phyloP scores from a whole-genome alignment of 2,888 invertebrate species.

The Orthonevra nobilis region DNA sequence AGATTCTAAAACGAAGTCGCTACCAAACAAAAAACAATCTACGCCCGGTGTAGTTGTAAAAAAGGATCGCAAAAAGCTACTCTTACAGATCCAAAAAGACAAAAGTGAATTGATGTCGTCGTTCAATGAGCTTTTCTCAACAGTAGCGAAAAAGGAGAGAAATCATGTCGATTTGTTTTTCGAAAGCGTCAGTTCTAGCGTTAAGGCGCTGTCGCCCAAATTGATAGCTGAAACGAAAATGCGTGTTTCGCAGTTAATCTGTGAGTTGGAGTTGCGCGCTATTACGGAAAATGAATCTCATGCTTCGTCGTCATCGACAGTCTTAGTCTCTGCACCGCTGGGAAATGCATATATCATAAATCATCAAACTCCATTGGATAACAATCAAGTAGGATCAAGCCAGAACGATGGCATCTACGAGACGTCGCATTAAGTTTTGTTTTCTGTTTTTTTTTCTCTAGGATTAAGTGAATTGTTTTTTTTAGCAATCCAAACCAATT shows the following conservation, averaged over 20 bases:
- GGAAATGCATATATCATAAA: slow-evolving; percentile 41
- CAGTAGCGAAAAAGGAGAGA: slow-evolving; percentile 71
- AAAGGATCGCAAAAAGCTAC: slow-evolving; percentile 74
- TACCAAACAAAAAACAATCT: no score
- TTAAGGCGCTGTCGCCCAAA: slow-evolving; percentile 73
- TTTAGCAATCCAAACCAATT: no score
- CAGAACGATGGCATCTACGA: slow-evolving; percentile 37
- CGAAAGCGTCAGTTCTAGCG: slow-evolving; percentile 73
- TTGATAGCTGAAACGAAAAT: slow-evolving; percentile 73
- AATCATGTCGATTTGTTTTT: slow-evolving; percentile 76
- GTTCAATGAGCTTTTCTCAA: slow-evolving; percentile 75
- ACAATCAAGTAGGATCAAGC: slow-evolving; percentile 54
- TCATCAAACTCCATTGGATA: slow-evolving; percentile 11
- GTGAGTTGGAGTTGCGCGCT: slow-evolving; percentile 73
- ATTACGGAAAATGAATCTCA: slow-evolving; percentile 69
- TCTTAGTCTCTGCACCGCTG: slow-evolving; percentile 28
- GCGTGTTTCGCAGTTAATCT: slow-evolving; percentile 73
- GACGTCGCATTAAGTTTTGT: slow-evolving; percentile 13
- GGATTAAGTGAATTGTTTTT: no score
- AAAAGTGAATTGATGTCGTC: slow-evolving; percentile 78
- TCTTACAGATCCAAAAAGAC: slow-evolving; percentile 76
- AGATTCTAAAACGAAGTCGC: no score
- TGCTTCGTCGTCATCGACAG: slow-evolving; percentile 23
- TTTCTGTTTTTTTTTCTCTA: neutral
- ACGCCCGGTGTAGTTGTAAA: slow-evolving; percentile 37